Percentiles rank a stretch among this genome's conserved stretches.
phyloP scores from a whole-genome alignment of 2,888 invertebrate species.

The Amphipyra berbera region DNA sequence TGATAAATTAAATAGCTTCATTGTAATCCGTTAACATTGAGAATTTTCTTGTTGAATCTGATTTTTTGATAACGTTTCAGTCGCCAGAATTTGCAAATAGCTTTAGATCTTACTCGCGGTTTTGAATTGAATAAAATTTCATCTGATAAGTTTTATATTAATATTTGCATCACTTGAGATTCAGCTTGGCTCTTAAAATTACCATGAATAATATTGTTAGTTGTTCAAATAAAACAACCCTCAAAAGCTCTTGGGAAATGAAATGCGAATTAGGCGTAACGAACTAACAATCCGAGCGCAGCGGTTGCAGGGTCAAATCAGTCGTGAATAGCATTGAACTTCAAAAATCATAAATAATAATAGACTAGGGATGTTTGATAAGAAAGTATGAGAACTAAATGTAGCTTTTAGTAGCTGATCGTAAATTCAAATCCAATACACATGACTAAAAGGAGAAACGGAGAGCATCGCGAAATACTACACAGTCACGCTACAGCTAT shows the following conservation, averaged over 20 bases:
- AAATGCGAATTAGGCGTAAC: slow-evolving; percentile 12
- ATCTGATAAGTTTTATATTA: slow-evolving; percentile 6
- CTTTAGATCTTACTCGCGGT: slow-evolving; percentile 7
- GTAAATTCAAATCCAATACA: slow-evolving; percentile 71
- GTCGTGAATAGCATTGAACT: slow-evolving; percentile 29
- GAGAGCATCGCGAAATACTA: slow-evolving; percentile 61
- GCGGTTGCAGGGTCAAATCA: slow-evolving; percentile 25
- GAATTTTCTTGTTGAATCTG: slow-evolving; percentile 27
- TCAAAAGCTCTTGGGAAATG: slow-evolving; percentile 16
- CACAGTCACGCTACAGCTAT: slow-evolving; percentile 65
- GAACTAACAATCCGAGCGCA: slow-evolving; percentile 9
- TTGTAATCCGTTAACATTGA: slow-evolving; percentile 27
- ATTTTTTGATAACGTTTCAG: slow-evolving; percentile 30
- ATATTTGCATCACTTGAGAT: slow-evolving; percentile 15
- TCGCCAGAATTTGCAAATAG: slow-evolving; percentile 17
- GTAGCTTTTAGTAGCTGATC: slow-evolving; percentile 63
- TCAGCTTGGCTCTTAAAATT: slow-evolving; percentile 19
- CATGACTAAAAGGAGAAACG: slow-evolving; percentile 61
- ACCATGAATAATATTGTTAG: slow-evolving; percentile 23
- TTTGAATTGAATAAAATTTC: slow-evolving; percentile 11
- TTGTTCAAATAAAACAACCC: slow-evolving; percentile 24
- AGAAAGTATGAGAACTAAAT: slow-evolving; percentile 59
- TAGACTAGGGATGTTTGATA: slow-evolving; percentile 47
- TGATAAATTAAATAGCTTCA: slow-evolving; percentile 39
- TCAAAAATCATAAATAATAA: slow-evolving; percentile 54